A percentile compares a stretch with the other conserved stretches of the same genome.
phyloP scores from a whole-genome alignment of 2,888 invertebrate species.

The Apotomis betuletana region DNA sequence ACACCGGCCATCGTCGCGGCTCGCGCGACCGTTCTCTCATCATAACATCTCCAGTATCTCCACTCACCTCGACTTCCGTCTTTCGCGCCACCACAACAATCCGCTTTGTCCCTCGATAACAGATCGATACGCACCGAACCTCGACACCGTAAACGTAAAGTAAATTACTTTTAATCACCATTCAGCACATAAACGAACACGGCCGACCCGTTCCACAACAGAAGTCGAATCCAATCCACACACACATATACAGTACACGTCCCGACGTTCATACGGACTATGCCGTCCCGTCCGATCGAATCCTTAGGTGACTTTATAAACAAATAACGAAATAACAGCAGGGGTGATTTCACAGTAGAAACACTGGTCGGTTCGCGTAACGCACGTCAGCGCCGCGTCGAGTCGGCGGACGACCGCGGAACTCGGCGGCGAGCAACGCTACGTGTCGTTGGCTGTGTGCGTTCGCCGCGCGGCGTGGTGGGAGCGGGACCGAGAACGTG shows the following conservation, averaged over 20 bases:
- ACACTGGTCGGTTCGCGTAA: constrained; percentile 69
- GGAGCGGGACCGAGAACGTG: constrained; percentile 52
- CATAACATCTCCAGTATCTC: constrained; percentile 52
- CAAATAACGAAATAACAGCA: constrained; percentile 77
- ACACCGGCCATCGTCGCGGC: constrained; percentile 43
- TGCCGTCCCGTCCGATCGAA: constrained; percentile 63
- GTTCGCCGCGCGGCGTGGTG: constrained; percentile 56
- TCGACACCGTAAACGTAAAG: constrained; percentile 78
- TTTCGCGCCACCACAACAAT: constrained; percentile 67
- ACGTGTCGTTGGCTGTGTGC: constrained; percentile 53
- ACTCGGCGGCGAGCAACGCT: constrained; percentile 74
- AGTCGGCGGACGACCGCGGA: constrained; percentile 79
- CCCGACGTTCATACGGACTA: constrained; percentile 61
- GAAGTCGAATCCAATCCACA: constrained; percentile 63
- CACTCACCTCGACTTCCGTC: constrained; percentile 66
- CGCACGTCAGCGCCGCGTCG: constrained; percentile 80
- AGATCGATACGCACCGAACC: constrained; percentile 77
- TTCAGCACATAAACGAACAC: constrained; percentile 78
- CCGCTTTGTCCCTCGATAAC: constrained; percentile 72
- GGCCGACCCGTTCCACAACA: constrained; percentile 71
- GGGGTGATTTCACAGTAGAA: constrained; percentile 73
- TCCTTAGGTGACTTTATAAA: constrained; percentile 68
- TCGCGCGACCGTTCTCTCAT: constrained; percentile 48
- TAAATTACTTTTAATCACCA: constrained; percentile 82
- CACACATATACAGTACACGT: constrained; percentile 69